phyloP scores from a whole-genome alignment of 2,113 vertebrate species.

The Grantiella picta region DNA sequence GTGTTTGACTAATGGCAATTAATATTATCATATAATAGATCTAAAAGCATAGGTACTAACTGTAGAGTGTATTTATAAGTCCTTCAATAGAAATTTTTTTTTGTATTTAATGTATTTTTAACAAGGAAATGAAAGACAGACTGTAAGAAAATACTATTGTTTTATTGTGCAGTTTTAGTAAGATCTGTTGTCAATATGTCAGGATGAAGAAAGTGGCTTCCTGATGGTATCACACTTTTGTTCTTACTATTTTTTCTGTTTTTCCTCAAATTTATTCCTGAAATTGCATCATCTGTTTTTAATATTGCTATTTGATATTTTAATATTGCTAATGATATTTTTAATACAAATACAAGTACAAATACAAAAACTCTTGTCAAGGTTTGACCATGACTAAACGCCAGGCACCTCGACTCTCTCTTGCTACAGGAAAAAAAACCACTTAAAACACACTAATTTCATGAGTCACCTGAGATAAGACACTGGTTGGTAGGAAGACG shows the following conservation, averaged over 20 bases:
- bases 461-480: too few species aligned
- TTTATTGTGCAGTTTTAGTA: neutral
- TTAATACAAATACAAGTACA: neutral
- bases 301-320: neutral
- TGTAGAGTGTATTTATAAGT: neutral
- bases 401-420: too few species aligned
- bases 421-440: too few species aligned
- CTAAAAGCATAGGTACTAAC: neutral
- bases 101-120: neutral
- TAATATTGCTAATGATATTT: neutral
- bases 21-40: neutral
- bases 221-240: neutral
- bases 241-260: neutral
- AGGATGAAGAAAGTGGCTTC: neutral
- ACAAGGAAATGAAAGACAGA: neutral
- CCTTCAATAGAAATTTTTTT: neutral
- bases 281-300: neutral
- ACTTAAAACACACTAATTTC: too few species aligned
- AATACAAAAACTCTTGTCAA: too few species aligned
- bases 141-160: neutral
- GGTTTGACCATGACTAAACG: too few species aligned
- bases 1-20: neutral
- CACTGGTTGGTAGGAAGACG: too few species aligned
- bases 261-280: neutral
- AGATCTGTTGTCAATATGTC: neutral